A percentile compares a stretch with the other conserved stretches of the same genome.
These are phyloP conservation scores for Pristionchus exspectatus DNA, from an alignment of 2,888 invertebrate genomes.

Conservation along the genomic window DNA sequence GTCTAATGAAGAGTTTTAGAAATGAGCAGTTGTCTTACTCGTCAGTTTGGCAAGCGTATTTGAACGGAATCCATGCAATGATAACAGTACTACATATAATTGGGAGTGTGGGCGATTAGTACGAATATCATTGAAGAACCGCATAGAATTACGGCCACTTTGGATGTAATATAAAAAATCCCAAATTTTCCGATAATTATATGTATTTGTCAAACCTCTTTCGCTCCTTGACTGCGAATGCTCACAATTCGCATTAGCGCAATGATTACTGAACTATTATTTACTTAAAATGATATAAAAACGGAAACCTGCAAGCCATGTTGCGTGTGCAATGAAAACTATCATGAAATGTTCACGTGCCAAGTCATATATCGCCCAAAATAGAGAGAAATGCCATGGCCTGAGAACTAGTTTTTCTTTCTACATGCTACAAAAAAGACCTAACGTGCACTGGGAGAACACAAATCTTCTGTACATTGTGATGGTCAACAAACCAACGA, in stretches of 20 bases:
- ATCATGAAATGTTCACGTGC: not conserved
- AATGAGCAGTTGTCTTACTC: not conserved
- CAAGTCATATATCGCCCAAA: not conserved
- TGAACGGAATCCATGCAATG: not conserved
- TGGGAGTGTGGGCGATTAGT: not conserved
- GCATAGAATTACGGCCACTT: not conserved
- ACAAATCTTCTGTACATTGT: not conserved
- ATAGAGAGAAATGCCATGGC: not conserved
- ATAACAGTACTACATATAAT: not conserved
- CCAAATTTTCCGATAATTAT: not conserved
- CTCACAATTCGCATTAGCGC: conserved; percentile 7
- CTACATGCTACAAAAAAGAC: not conserved
- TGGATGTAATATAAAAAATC: not conserved
- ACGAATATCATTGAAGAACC: not conserved
- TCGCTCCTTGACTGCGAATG: not conserved
- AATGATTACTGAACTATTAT: not conserved
- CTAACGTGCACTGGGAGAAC: not conserved
- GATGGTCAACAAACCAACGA: not conserved
- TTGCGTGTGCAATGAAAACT: not conserved
- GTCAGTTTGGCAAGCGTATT: not conserved
- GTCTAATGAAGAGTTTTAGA: not conserved
- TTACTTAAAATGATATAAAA: not conserved
- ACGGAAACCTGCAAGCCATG: conserved; percentile 11
- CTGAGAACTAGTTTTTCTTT: not conserved
- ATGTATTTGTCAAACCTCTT: not conserved